Conservation (phyloP, 2,888 invertebrate genomes). For the Brachyopa scutellaris region DNA sequence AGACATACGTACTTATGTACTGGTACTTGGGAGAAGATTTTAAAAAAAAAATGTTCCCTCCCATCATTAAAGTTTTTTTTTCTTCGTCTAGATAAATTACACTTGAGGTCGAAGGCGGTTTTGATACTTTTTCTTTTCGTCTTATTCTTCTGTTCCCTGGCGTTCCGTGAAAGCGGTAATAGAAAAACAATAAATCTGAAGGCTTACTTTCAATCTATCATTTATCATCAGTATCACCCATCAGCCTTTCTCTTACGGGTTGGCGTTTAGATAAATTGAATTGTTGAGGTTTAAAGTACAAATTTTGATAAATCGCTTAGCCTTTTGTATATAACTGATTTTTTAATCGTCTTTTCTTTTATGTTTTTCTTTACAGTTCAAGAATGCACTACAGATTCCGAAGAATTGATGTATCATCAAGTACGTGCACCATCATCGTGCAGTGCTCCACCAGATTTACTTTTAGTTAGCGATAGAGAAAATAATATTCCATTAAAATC, state of each 20-base stretch:
- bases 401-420: conserved; percentile 85
- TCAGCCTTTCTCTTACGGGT: neutral
- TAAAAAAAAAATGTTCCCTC: neutral
- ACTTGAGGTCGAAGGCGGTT: conserved; percentile 2
- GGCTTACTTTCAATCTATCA: conserved; percentile 9
- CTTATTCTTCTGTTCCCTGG: neutral
- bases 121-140: conserved; percentile 67
- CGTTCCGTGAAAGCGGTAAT: conserved; percentile 4
- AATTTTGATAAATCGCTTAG: conserved; percentile 22
- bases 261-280: conserved; percentile 19
- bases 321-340: too few species aligned
- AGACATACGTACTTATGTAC: too few species aligned
- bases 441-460: conserved; percentile 85
- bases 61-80: conserved; percentile 34
- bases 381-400: conserved; percentile 87
- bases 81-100: conserved; percentile 3
- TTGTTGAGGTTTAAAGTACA: neutral
- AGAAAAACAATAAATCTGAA: neutral
- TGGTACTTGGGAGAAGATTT: conserved; percentile 1
- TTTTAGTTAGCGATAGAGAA: conserved; percentile 84
- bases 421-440: conserved; percentile 85
- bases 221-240: conserved; percentile 22
- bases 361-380: conserved; percentile 83
- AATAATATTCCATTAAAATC: conserved; percentile 80
- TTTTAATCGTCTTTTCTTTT: conserved; percentile 8